Percentiles rank a stretch among this genome's conserved stretches.
Evolutionary conservation across 2,797 vertebrate species (phyloP).

Genomic region (Girardinus metallicus): DNA sequence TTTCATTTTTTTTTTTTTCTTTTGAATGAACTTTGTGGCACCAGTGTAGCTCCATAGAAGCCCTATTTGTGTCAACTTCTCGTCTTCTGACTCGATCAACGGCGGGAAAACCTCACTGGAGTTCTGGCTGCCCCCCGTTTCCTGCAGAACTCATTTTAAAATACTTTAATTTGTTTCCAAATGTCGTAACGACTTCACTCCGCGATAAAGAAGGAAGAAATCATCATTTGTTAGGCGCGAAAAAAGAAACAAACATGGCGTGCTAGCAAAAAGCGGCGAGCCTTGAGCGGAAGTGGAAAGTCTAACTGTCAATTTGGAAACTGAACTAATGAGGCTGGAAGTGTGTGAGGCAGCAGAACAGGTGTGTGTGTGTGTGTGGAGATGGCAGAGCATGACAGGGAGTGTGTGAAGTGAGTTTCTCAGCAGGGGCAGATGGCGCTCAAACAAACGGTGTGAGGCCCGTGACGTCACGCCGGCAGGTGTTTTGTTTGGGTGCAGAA

Average conservation of each 20-base stretch:
- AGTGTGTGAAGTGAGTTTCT: conserved; percentile 54
- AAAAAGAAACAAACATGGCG: neutral
- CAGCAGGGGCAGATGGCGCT: conserved; percentile 73
- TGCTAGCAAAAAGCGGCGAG: neutral
- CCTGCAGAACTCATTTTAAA: too few relatives aligned
- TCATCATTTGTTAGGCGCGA: neutral
- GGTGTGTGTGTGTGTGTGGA: conserved; percentile 1
- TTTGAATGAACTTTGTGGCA: too few relatives aligned
- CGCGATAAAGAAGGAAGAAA: neutral
- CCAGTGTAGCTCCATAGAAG: too few relatives aligned
- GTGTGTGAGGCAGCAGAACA: conserved; percentile 4
- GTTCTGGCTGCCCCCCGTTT: too few relatives aligned
- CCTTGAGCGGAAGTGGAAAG: conserved; percentile 36
- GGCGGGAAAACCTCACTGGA: too few relatives aligned
- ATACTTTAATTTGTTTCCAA: too few relatives aligned
- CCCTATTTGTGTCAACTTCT: too few relatives aligned
- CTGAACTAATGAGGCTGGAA: conserved; percentile 45
- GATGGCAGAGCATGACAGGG: conserved; percentile 26
- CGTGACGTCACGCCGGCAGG: neutral
- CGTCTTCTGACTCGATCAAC: too few relatives aligned
- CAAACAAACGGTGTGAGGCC: conserved; percentile 1
- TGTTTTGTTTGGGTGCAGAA: neutral
- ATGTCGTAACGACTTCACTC: too few relatives aligned
- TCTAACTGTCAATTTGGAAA: conserved; percentile 32
- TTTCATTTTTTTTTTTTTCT: too few relatives aligned